phyloP scores from a whole-genome alignment of 2,888 invertebrate species.

The Invenusta paracnida region DNA sequence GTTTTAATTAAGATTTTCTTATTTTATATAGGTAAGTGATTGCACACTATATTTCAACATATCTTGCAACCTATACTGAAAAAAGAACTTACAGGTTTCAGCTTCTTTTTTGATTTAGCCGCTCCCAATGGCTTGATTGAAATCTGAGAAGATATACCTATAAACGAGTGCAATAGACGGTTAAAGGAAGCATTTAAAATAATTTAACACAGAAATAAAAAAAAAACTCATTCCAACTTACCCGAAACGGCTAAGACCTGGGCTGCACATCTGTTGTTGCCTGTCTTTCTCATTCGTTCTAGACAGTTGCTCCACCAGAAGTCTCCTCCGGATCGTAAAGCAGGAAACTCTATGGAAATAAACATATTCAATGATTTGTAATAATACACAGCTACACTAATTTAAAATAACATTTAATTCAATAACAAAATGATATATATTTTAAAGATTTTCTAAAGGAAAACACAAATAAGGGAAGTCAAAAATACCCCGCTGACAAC shows the following conservation, averaged over 20 bases:
- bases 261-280: neutral
- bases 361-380: too few species aligned
- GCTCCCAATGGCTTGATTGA: neutral
- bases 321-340: neutral
- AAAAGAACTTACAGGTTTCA: neutral
- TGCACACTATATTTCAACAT: neutral
- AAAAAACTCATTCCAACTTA: neutral
- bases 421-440: too few species aligned
- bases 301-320: neutral
- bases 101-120: neutral
- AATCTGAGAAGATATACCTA: neutral
- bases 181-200: neutral
- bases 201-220: neutral
- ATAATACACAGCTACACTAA: too few species aligned
- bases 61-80: neutral
- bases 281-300: neutral
- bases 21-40: neutral
- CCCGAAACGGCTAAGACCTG: neutral
- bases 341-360: neutral
- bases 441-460: too few species aligned
- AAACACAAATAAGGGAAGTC: too few species aligned
- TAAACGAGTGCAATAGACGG: neutral
- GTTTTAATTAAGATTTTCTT: neutral
- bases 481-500: too few species aligned
- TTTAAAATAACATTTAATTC: too few species aligned